Conservation (phyloP, 2,113 vertebrate species). For the Cichladusa arquata region DNA sequence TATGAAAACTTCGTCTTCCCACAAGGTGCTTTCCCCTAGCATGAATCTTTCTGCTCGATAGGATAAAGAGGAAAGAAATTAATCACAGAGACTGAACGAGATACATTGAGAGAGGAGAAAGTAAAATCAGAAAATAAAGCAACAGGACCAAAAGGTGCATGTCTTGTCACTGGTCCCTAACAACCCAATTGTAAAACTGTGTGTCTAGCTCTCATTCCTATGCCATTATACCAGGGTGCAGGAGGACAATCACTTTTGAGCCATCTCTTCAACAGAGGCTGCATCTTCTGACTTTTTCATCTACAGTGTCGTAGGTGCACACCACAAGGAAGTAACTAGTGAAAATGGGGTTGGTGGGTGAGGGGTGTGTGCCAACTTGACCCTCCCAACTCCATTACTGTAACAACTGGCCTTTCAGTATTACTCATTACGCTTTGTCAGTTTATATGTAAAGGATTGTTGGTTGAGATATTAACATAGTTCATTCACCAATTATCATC, state of each 20-base stretch:
- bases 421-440: neutral
- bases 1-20: neutral
- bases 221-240: neutral
- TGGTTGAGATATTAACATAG: neutral
- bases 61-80: neutral
- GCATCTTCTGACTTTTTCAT: neutral
- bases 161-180: neutral
- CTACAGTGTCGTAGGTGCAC: neutral
- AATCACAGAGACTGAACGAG: neutral
- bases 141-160: neutral
- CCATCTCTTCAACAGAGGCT: neutral
- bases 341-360: neutral
- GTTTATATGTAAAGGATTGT: neutral
- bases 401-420: neutral
- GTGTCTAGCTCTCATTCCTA: neutral
- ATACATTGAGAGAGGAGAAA: neutral
- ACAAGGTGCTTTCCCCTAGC: neutral
- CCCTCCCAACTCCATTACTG: neutral
- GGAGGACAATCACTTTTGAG: neutral
- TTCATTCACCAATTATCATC: neutral
- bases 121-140: neutral
- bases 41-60: neutral
- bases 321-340: fast-evolving
- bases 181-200: neutral
- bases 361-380: neutral